Evolutionary conservation across 2,888 invertebrate species (phyloP), one percentile per base, ranked within the genome.

Genomic region (Eupithecia abbreviata): DNA sequence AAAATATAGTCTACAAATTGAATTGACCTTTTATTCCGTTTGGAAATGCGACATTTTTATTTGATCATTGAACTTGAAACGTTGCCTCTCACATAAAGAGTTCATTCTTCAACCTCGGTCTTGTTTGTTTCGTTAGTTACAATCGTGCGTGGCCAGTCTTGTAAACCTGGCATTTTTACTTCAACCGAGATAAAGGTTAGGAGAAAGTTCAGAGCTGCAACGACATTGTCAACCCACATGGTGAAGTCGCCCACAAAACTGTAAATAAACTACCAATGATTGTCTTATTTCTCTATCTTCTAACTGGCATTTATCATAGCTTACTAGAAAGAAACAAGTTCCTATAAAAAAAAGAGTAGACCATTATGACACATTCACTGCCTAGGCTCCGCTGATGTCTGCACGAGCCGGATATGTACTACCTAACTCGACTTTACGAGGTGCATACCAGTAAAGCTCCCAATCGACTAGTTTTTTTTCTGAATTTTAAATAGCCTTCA

Each of bases 191-290:
- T 41, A 75, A 74, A 79, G 75, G 58, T 77, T 82, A 86, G 82
- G 90, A 90, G 89, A 91, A 91, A 90, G 89, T 86, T 82, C 80
- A 79, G 82, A 81, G 85, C 84, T 85, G 84, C 78, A 66, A 18
- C 2, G 9, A 69, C 18, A 47, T 47, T 30, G 30, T 62, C 66
- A 51, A 62, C 68, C 67, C 62, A 65, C 73, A 62, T 18, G 66
- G 70, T 68, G 49, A 47, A 30, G 55, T 76, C 49, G 41, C 30
- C 10, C 30, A 5, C 43, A 73, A 13, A 76, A 69, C 10, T 69
- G 69, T 9, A 13, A 47, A 68, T 45, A 45, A 58, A 18, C 18
- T 9, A 58, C 10, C 12, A 9, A 47, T 47, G 47, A 7, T 47
- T 47, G 47, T 47, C 9, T 1, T 15, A 51, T 1, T 7, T 51